Conservation (phyloP, 1,140 invertebrate species). For the Eurosta solidaginis region DNA sequence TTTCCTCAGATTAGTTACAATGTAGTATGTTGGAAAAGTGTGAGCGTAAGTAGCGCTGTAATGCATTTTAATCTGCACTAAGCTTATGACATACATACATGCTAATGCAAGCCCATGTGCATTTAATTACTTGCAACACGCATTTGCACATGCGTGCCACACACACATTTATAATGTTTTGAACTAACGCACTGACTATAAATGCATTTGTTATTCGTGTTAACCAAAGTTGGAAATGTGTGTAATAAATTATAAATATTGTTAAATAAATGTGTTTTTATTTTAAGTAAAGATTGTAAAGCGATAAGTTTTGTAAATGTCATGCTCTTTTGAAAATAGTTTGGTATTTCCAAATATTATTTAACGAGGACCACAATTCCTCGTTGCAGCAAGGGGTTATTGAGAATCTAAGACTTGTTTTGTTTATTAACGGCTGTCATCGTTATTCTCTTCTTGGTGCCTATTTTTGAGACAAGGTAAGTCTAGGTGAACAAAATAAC, state of each 20-base stretch:
- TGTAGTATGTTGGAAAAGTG: neutral
- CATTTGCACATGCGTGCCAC: neutral
- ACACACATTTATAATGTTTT: slow-evolving; percentile 6
- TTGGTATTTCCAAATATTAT: no score
- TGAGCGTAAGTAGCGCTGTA: neutral
- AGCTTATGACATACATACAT: slow-evolving; percentile 25
- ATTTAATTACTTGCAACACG: slow-evolving; percentile 24
- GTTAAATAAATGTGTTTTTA: neutral
- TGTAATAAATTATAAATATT: neutral
- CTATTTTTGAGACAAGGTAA: no score
- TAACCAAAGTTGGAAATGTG: neutral
- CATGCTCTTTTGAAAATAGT: no score
- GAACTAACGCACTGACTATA: neutral
- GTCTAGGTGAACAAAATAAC: no score
- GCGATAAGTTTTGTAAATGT: no score
- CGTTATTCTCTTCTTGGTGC: no score
- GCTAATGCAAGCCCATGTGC: slow-evolving; percentile 2
- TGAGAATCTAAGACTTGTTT: no score
- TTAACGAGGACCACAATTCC: no score
- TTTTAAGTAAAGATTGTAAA: no score
- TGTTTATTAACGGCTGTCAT: no score
- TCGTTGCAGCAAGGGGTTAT: no score
- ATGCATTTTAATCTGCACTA: neutral
- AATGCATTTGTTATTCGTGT: neutral
- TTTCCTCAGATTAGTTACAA: neutral